phyloP scores from a whole-genome alignment of 2,113 vertebrate species.

The Hemichromis elongatus region DNA sequence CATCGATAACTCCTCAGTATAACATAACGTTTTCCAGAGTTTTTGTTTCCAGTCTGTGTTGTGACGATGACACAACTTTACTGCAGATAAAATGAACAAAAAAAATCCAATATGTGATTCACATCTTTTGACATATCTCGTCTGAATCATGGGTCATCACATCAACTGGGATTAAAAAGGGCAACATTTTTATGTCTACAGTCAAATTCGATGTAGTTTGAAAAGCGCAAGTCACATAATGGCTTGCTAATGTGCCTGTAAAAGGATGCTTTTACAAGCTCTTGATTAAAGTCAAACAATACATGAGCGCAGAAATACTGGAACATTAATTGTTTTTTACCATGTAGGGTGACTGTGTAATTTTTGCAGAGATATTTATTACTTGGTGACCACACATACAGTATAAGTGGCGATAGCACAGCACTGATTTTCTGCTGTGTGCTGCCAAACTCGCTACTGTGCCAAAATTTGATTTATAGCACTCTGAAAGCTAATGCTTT shows the following conservation, averaged over 20 bases:
- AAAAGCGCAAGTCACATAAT: background rate
- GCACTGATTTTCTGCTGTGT: background rate
- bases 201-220: background rate
- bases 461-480: constrained; percentile 38
- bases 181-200: background rate
- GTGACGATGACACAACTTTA: background rate
- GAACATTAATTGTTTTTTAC: background rate
- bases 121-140: background rate
- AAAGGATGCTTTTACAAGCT: background rate
- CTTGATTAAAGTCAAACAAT: background rate
- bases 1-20: background rate
- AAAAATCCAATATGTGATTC: background rate
- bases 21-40: background rate
- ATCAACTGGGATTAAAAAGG: background rate
- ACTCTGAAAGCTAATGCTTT: constrained; percentile 4
- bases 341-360: background rate
- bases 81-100: background rate
- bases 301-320: background rate
- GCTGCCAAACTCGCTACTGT: constrained; percentile 16
- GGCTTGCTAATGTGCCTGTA: background rate
- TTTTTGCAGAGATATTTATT: background rate
- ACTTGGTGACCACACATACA: constrained; percentile 19
- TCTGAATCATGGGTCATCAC: background rate
- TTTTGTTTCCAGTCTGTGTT: constrained; percentile 7
- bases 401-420: background rate